These are phyloP conservation scores for Stichopus chloronotus DNA, from an alignment of 35 echinoderm and acorn worm species.

Conservation along the genomic window DNA sequence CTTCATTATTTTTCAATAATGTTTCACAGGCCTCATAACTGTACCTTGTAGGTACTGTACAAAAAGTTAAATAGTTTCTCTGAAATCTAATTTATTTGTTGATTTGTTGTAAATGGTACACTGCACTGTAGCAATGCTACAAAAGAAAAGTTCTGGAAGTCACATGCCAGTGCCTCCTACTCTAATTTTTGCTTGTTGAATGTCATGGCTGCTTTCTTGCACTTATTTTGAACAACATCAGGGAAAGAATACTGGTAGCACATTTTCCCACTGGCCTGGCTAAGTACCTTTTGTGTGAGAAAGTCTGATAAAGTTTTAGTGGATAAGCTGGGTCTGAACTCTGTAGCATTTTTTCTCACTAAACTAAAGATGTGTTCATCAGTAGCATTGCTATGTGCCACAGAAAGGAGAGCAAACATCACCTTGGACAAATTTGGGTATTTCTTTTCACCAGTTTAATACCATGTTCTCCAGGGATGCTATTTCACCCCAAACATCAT, in stretches of 20 bases:
- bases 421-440: slow-evolving; percentile 61
- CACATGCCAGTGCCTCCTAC: too few relatives aligned
- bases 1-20: too few relatives aligned
- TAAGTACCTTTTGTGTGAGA: slow-evolving; percentile 54
- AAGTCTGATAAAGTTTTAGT: slow-evolving; percentile 48
- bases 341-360: slow-evolving; percentile 59
- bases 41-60: too few relatives aligned
- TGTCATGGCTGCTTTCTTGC: slow-evolving; percentile 39
- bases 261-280: not conserved
- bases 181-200: too few relatives aligned
- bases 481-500: slow-evolving; percentile 67
- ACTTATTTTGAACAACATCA: not conserved
- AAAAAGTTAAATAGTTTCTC: too few relatives aligned
- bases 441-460: slow-evolving; percentile 42
- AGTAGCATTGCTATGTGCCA: slow-evolving; percentile 54
- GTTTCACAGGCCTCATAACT: too few relatives aligned
- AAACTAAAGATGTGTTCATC: slow-evolving; percentile 59
- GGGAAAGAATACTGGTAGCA: not conserved
- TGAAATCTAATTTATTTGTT: too few relatives aligned
- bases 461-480: slow-evolving; percentile 50
- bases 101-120: too few relatives aligned
- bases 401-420: slow-evolving; percentile 57
- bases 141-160: too few relatives aligned
- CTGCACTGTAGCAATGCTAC: too few relatives aligned
- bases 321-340: slow-evolving; percentile 53